A percentile compares a stretch with the other conserved stretches of the same genome.
Conservation (phyloP, 1,140 invertebrate species). For the Teleogryllus occipitalis region DNA sequence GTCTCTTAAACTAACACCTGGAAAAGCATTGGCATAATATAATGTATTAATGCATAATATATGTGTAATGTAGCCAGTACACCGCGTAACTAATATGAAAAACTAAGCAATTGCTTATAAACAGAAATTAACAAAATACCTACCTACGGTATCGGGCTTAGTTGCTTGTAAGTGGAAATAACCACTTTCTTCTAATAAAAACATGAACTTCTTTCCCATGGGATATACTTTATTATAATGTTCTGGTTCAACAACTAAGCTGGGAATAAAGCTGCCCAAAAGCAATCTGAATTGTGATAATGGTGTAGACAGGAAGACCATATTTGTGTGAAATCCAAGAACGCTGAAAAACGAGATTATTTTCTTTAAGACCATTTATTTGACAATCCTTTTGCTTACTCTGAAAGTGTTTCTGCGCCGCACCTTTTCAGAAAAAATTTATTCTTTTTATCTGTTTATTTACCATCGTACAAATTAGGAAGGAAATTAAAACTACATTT, state of each 20-base stretch:
- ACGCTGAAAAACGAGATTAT: conserved; percentile 39
- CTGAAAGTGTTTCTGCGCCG: too few species aligned
- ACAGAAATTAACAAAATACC: conserved; percentile 22
- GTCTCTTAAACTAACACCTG: conserved; percentile 48
- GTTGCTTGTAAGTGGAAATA: conserved; percentile 74
- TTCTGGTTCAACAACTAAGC: conserved; percentile 44
- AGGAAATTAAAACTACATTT: too few species aligned
- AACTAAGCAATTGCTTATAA: background rate
- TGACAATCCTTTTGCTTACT: too few species aligned
- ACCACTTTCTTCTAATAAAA: conserved; percentile 58
- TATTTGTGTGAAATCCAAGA: conserved; percentile 57
- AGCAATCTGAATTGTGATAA: conserved; percentile 41
- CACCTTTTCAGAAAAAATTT: too few species aligned
- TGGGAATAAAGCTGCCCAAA: conserved; percentile 45
- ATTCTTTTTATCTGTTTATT: too few species aligned
- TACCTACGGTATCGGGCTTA: conserved; percentile 87
- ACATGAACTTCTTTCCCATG: conserved; percentile 37
- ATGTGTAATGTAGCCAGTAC: too few species aligned
- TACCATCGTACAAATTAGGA: too few species aligned
- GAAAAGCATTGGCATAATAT: conserved; percentile 15
- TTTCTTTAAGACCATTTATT: too few species aligned
- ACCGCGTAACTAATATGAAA: background rate
- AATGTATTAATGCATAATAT: too few species aligned
- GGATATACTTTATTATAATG: conserved; percentile 51
- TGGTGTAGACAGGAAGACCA: conserved; percentile 40